These are phyloP conservation scores for Hirtodrosophila confusa DNA, from an alignment of 2,888 invertebrate genomes.

Conservation along the genomic window DNA sequence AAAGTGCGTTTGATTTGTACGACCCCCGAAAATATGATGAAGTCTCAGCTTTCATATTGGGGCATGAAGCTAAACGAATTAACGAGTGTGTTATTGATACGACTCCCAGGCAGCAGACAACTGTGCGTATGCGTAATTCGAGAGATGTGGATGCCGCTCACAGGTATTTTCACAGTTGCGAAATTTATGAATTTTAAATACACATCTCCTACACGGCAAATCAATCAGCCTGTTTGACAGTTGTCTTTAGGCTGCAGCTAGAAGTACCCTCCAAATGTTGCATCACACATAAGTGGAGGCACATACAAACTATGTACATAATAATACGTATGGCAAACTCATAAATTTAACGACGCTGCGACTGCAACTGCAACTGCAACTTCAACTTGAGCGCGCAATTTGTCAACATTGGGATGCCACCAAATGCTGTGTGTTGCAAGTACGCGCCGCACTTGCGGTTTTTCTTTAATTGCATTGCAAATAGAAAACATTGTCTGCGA, in stretches of 20 bases:
- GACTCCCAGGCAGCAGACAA: slow-evolving; percentile 11
- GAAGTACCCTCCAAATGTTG: slow-evolving; percentile 13
- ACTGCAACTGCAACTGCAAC: slow-evolving; percentile 12
- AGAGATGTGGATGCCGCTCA: too few species aligned
- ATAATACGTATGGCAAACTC: slow-evolving; percentile 28
- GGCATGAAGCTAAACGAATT: slow-evolving; percentile 57
- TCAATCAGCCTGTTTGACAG: slow-evolving; percentile 36
- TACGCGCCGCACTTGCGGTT: slow-evolving; percentile 13
- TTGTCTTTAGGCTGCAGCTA: neutral
- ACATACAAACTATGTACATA: slow-evolving; percentile 1
- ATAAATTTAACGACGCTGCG: slow-evolving; percentile 29
- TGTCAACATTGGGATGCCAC: slow-evolving; percentile 9
- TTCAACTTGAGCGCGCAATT: slow-evolving; percentile 11
- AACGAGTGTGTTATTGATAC: slow-evolving; percentile 73
- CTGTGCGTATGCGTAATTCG: slow-evolving; percentile 34
- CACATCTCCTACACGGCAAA: slow-evolving; percentile 18
- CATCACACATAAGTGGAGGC: slow-evolving; percentile 28
- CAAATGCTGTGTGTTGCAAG: slow-evolving; percentile 39
- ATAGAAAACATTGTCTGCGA: slow-evolving; percentile 16
- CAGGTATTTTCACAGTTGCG: neutral
- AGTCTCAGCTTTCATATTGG: slow-evolving; percentile 43
- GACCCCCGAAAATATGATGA: neutral
- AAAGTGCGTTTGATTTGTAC: neutral
- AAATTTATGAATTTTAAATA: slow-evolving; percentile 46
- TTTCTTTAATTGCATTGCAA: slow-evolving; percentile 15